These are phyloP conservation scores for Paracentrotus lividus DNA, from an alignment of 53 echinoderm and acorn worm species.

Conservation along the genomic window DNA sequence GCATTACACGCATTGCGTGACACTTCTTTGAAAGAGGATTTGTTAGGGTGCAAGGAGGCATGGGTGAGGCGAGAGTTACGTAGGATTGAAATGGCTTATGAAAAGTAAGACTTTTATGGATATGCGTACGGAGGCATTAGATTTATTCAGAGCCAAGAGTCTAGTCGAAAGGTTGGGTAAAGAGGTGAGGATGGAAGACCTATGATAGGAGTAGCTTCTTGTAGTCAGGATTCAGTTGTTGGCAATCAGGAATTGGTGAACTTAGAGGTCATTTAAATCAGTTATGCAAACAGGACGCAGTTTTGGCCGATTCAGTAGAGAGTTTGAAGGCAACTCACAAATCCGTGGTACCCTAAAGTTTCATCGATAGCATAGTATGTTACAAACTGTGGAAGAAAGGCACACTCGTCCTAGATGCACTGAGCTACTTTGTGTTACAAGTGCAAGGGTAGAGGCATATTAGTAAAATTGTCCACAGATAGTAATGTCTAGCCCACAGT, in stretches of 20 bases:
- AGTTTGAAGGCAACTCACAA: not conserved
- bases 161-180: not conserved
- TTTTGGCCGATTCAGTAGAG: not conserved
- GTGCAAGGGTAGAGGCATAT: conserved; percentile 51
- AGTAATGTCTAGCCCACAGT: not conserved
- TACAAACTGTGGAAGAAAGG: conserved; percentile 63
- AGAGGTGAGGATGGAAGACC: not conserved
- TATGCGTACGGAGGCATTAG: conserved; percentile 66
- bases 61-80: conserved; percentile 42
- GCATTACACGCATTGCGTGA: conserved; percentile 16
- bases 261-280: not conserved
- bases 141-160: conserved; percentile 63
- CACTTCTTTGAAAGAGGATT: not conserved
- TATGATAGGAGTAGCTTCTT: not conserved
- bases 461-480: conserved; percentile 36
- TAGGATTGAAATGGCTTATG: conserved; percentile 59
- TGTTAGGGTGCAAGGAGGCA: conserved; percentile 50
- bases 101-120: conserved; percentile 59
- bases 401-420: not conserved
- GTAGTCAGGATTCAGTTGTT: not conserved
- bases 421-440: not conserved
- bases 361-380: not conserved
- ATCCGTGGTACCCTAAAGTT: not conserved
- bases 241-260: not conserved
- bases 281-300: not conserved